A percentile compares a stretch with the other conserved stretches of the same genome.
Evolutionary conservation across 2,888 invertebrate species (phyloP).

Genomic region (Anaspis maculata): DNA sequence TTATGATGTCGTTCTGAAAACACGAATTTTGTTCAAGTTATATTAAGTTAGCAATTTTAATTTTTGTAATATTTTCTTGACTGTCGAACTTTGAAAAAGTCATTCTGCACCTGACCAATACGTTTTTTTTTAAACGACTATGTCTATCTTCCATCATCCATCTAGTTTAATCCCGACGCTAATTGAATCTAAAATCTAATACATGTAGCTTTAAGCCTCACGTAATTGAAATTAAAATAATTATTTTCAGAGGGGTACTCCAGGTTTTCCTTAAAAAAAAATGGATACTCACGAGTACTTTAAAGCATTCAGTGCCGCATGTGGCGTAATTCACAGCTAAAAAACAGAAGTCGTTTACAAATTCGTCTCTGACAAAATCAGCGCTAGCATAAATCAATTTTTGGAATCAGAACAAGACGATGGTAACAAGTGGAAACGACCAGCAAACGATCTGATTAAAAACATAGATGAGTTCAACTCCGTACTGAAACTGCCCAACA

Average conservation of each 20-base stretch:
- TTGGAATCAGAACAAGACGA: constrained; percentile 3
- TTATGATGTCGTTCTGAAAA: too few species aligned
- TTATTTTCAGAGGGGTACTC: too few species aligned
- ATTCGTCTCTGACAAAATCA: constrained; percentile 5
- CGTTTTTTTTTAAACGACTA: too few species aligned
- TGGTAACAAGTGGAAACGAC: not conserved
- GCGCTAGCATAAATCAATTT: constrained; percentile 5
- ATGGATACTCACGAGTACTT: constrained; percentile 5
- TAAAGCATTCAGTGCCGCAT: constrained; percentile 8
- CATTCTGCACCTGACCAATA: too few species aligned
- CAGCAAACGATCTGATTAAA: constrained; percentile 6
- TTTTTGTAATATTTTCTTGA: too few species aligned
- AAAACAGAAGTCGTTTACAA: constrained; percentile 2
- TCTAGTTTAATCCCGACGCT: not conserved
- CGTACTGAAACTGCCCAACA: constrained; percentile 9
- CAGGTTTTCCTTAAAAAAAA: constrained; percentile 1
- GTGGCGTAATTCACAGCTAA: constrained; percentile 5
- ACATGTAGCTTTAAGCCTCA: not conserved
- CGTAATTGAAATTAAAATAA: not conserved
- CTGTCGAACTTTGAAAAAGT: too few species aligned
- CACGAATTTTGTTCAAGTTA: too few species aligned
- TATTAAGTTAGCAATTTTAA: too few species aligned
- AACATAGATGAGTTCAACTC: constrained; percentile 8
- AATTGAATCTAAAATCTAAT: constrained; percentile 1
- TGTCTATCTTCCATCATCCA: too few species aligned